Evolutionary conservation across 2,113 vertebrate genomes (phyloP).

Genomic region (Coptodon rendalli): DNA sequence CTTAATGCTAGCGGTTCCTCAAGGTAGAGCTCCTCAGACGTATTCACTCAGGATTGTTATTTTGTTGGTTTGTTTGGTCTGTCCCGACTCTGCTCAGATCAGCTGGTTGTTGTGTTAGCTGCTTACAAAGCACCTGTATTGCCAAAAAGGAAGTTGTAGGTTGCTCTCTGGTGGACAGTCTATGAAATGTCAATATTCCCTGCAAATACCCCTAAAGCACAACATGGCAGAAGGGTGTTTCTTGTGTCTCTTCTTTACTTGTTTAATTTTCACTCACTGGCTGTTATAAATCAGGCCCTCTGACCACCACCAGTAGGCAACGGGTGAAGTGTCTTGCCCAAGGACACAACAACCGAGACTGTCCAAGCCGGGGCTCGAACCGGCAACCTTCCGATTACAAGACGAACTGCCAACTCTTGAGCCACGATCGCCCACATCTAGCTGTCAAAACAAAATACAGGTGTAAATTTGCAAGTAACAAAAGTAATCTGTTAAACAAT

Average conservation of each 20-base stretch:
- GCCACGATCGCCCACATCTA: too few relatives aligned
- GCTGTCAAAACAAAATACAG: not conserved
- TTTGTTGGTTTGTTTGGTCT: not conserved
- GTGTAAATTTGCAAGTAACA: not conserved
- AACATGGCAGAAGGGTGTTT: not conserved
- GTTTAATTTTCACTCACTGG: not conserved
- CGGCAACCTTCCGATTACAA: too few relatives aligned
- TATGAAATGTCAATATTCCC: not conserved
- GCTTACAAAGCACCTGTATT: not conserved
- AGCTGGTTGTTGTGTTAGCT: not conserved
- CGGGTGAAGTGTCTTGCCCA: too few relatives aligned
- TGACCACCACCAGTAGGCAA: too few relatives aligned
- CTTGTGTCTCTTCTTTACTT: not conserved
- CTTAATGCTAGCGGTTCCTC: constrained; percentile 45
- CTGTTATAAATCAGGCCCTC: not conserved
- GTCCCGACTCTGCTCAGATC: not conserved
- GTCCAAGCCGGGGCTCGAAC: too few relatives aligned
- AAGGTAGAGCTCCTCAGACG: constrained; percentile 46
- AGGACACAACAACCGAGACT: too few relatives aligned
- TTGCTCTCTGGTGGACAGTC: not conserved
- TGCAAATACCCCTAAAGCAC: not conserved
- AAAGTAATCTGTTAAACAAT: not conserved
- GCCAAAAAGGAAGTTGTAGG: not conserved
- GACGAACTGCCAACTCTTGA: too few relatives aligned
- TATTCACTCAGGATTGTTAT: not conserved